Evolutionary conservation across 37 sponge, comb jelly and placozoan genomes (phyloP).

Genomic region (Oscarella lobularis): DNA sequence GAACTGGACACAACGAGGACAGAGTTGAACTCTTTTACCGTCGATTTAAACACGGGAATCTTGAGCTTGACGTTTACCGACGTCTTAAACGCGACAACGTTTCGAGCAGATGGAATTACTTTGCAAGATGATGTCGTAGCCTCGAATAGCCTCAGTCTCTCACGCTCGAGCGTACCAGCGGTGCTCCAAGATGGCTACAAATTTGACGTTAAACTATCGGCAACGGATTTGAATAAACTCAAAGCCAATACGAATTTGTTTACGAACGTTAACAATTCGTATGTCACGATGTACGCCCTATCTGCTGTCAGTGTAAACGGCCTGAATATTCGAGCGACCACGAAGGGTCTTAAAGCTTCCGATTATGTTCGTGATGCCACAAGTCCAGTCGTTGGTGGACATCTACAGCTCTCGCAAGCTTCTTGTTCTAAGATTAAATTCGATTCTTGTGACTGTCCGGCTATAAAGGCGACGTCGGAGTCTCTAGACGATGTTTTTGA

Average conservation of each 20-base stretch:
- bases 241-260: slow-evolving; percentile 52
- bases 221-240: slow-evolving; percentile 45
- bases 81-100: slow-evolving; percentile 4
- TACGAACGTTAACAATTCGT: slow-evolving; percentile 19
- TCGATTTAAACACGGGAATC: slow-evolving; percentile 12
- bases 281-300: slow-evolving; percentile 13
- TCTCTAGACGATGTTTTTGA: too few species aligned
- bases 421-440: too few species aligned
- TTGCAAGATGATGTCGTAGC: slow-evolving; percentile 3
- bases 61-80: slow-evolving; percentile 18
- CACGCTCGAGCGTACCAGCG: neutral
- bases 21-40: neutral
- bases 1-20: slow-evolving; percentile 5
- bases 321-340: neutral
- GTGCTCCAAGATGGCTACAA: slow-evolving; percentile 58
- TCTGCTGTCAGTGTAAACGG: neutral
- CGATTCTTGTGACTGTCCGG: too few species aligned
- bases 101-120: neutral
- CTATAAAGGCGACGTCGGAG: neutral
- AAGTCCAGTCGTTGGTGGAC: too few species aligned
- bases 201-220: slow-evolving; percentile 23
- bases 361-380: slow-evolving; percentile 37
- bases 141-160: neutral
- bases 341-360: slow-evolving; percentile 17
- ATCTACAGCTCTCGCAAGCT: too few species aligned